phyloP scores from a whole-genome alignment of 1,140 invertebrate genomes.

The Lethrus apterus region DNA sequence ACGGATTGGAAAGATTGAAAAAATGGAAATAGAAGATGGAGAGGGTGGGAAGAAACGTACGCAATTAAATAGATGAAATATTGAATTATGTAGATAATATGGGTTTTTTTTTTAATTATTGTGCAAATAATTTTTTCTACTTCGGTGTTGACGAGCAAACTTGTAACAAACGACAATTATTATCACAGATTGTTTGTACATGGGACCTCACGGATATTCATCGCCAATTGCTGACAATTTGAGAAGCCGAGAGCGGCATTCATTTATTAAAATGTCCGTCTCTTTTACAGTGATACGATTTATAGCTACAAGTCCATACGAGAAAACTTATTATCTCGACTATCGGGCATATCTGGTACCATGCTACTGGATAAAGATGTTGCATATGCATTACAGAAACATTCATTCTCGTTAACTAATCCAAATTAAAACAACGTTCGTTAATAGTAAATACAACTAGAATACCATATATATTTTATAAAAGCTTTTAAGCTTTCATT shows the following conservation, averaged over 20 bases:
- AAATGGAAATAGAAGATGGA: no score
- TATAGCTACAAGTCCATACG: slow-evolving; percentile 24
- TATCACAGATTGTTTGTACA: slow-evolving; percentile 7
- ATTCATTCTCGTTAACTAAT: no score
- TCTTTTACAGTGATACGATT: slow-evolving; percentile 19
- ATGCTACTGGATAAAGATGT: slow-evolving; percentile 25
- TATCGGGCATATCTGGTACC: slow-evolving; percentile 25
- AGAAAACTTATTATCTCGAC: slow-evolving; percentile 23
- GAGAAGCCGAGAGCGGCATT: slow-evolving; percentile 12
- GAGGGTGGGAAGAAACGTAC: no score
- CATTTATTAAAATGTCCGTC: slow-evolving; percentile 25
- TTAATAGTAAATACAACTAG: no score
- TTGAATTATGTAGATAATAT: no score
- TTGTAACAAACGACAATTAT: no score
- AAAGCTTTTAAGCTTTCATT: no score
- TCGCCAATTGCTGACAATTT: slow-evolving; percentile 14
- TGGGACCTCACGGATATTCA: slow-evolving; percentile 5
- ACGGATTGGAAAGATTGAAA: no score
- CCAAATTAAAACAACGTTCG: no score
- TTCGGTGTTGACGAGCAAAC: not conserved
- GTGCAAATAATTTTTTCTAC: slow-evolving; percentile 2
- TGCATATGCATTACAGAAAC: slow-evolving; percentile 28
- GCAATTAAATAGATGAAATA: no score
- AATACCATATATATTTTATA: no score
- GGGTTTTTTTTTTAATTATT: no score